Conservation (phyloP, 2,113 vertebrate genomes). For the Indicator indicator region DNA sequence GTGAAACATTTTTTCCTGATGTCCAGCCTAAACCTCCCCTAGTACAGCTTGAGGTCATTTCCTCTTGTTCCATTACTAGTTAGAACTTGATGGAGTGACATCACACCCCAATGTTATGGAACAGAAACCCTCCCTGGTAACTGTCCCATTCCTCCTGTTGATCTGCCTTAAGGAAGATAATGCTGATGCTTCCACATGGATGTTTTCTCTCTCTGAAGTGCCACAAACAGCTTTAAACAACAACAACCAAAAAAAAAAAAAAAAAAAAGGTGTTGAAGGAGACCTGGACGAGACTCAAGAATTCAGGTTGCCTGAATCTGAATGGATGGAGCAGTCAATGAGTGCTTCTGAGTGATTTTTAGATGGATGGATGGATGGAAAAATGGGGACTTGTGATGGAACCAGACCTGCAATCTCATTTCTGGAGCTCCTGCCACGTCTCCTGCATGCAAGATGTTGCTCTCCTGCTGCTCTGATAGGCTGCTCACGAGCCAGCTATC, state of each 20-base stretch:
- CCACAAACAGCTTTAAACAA: neutral
- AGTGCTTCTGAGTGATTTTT: neutral
- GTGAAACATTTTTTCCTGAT: no score
- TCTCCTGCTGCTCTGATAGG: neutral
- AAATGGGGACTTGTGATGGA: neutral
- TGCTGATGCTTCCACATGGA: neutral
- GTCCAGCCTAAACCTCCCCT: no score
- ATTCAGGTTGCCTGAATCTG: neutral
- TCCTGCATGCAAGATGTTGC: neutral
- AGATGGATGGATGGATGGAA: neutral
- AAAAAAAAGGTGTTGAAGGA: accelerated
- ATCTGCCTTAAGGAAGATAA: neutral
- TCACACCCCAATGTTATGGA: neutral
- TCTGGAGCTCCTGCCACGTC: neutral
- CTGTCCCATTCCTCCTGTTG: no score
- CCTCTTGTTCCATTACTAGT: no score
- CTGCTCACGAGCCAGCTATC: conserved; percentile 1
- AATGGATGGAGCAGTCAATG: accelerated
- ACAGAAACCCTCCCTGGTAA: neutral
- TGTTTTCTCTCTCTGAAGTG: neutral
- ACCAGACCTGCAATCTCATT: neutral
- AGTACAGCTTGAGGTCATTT: no score
- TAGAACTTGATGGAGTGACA: neutral
- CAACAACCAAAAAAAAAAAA: neutral
- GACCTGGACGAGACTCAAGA: accelerated